Evolutionary conservation across 2,888 invertebrate species (phyloP), one percentile per base, ranked within the genome.

Genomic region (Sphaerolaimus hirsutus): DNA sequence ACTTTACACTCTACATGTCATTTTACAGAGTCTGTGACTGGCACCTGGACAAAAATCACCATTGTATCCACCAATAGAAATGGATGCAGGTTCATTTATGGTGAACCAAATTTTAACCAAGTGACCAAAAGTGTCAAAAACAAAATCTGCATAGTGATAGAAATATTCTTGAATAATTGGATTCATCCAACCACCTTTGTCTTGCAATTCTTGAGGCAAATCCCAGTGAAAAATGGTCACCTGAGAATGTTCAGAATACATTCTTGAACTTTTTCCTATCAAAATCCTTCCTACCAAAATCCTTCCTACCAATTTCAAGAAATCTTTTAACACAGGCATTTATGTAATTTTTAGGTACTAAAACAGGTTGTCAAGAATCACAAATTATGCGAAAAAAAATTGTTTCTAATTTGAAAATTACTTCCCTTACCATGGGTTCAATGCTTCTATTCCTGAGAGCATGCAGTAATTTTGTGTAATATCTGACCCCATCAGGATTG

Each of bases 381-480:
- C n/a, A n/a, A n/a, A n/a, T n/a, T n/a, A n/a, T n/a, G n/a, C n/a
- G n/a, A n/a, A n/a, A n/a, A n/a, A n/a, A n/a, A n/a, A n/a, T n/a
- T n/a, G n/a, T n/a, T n/a, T n/a, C n/a, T n/a, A n/a, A n/a, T n/a
- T n/a, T n/a, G n/a, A n/a, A n/a, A n/a, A n/a, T n/a, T n/a, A n/a
- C n/a, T n/a, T n/a, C n/a, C 67, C 73, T 74, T 10, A 72, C 63
- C 56, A 64, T 54, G 1, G 77, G 76, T 44, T 64, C 60, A 42
- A 77, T 73, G 12, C 67, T 68, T 46, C 69, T 67, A 1, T 63
- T 66, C 7, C 76, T 50, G 7, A 81, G 68, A 55, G 75, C 77
- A 56, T 79, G 69, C 44, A 82, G 76, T 41, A 82, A 64, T 52
- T 76, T 73, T 57, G 74, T 76, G 62, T 82, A 82, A 64, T 81